Conservation (phyloP, 2,888 invertebrate genomes). For the Drosophila atripex region DNA sequence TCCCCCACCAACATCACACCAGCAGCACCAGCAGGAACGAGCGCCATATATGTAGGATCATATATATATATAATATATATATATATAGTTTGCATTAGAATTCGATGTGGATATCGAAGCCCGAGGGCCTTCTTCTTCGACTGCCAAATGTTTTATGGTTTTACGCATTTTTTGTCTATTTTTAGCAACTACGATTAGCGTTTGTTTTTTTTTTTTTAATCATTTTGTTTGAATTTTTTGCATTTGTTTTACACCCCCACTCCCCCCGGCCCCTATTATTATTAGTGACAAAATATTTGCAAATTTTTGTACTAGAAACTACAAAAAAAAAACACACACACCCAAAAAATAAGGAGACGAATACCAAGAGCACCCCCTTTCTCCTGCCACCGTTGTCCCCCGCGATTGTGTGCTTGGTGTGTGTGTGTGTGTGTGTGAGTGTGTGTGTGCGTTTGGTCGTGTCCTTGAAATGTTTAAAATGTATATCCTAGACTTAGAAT, state of each 20-base stretch:
- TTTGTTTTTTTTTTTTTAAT: conserved; percentile 34
- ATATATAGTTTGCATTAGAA: conserved; percentile 11
- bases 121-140: conserved; percentile 49
- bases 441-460: no score
- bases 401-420: conserved; percentile 6
- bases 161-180: conserved; percentile 40
- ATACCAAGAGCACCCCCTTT: not conserved
- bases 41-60: conserved; percentile 21
- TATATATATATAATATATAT: conserved; percentile 23
- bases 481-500: not conserved
- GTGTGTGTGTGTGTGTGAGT: no score
- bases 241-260: conserved; percentile 9
- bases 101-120: conserved; percentile 44
- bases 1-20: conserved; percentile 26
- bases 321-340: no score
- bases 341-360: no score
- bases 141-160: conserved; percentile 66
- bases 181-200: conserved; percentile 33
- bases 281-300: not conserved
- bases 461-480: conserved; percentile 5
- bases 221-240: conserved; percentile 19
- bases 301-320: not conserved
- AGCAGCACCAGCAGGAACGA: conserved; percentile 16
- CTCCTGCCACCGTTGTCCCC: not conserved
- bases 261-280: not conserved